These are phyloP conservation scores for Tineola bisselliella DNA, from an alignment of 2,888 invertebrate species.

Conservation along the genomic window DNA sequence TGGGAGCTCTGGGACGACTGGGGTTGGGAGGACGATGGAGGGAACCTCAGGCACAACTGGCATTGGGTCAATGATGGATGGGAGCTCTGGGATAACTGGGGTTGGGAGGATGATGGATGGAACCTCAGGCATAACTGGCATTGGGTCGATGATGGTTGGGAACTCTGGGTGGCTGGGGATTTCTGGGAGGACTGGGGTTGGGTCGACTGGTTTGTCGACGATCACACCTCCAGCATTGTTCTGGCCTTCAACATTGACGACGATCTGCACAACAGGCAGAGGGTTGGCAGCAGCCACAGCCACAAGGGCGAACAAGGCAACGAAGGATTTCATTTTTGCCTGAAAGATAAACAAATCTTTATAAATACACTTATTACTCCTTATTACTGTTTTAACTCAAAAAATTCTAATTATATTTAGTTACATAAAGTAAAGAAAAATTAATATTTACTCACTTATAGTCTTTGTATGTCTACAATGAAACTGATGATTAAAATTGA, in stretches of 20 bases:
- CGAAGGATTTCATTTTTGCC: constrained; percentile 31
- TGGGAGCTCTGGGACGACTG: constrained; percentile 10
- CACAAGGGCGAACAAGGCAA: constrained; percentile 31
- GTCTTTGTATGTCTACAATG: not conserved
- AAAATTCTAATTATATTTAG: no score
- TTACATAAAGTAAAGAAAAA: not conserved
- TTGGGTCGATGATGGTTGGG: constrained; percentile 14
- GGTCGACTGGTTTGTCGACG: constrained; percentile 16
- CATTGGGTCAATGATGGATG: constrained; percentile 16
- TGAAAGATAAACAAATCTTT: not conserved
- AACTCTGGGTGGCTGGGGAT: not conserved
- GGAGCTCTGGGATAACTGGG: constrained; percentile 9
- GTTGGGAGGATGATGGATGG: constrained; percentile 16
- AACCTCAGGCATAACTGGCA: constrained; percentile 15
- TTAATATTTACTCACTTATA: not conserved
- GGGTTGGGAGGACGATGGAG: constrained; percentile 9
- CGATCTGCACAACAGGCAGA: constrained; percentile 32
- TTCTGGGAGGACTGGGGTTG: constrained; percentile 16
- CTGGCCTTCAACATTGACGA: constrained; percentile 33
- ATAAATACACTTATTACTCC: not conserved
- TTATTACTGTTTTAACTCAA: no score
- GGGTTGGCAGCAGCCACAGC: constrained; percentile 37
- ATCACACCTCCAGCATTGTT: constrained; percentile 18
- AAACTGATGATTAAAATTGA: not conserved
- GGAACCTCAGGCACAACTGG: constrained; percentile 14